Evolutionary conservation across 2,113 vertebrate genomes (phyloP), one percentile per base, ranked within the genome.

Genomic region (Macrotis lagotis): DNA sequence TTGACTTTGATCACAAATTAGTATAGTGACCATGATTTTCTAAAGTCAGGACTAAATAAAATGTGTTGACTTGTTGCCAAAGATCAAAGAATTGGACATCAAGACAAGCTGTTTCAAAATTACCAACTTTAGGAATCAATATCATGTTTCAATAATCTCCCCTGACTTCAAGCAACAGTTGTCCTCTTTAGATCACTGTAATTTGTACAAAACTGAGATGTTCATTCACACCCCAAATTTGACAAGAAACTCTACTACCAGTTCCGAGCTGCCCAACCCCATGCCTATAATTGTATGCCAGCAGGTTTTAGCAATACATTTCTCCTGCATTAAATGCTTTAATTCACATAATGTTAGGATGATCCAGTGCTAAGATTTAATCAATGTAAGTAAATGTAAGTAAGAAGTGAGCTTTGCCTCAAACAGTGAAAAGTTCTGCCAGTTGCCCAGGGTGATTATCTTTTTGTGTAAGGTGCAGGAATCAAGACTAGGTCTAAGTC

Each of bases 191-290:
- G 91, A 97, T 95, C 92, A 94, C 88, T 95, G 92, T 92, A 98
- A 97, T 98, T 98, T 98, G 44, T 97, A 94, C 91, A 0, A 1
- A 90, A 95, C 96, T 96, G 97, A 98, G 95, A 97, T 96, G 97
- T 97, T 98, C 97, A 96, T 98, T 98, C 97, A 97, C 96, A 98
- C 95, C 92, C 97, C 93, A 94, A 59, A 3, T 55, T 88, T 91
- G 90, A 97, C 96, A 89, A 95, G 95, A 98, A 98, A 97, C 53
- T 19, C 91, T 97, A 97, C 88, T 37, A 98, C 93, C 55, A 94
- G 96, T 93, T 93, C 74, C n/a, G 59, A 92, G 89, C 4, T 96
- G 96, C 95, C 91, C 95, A 91, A 44, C 48, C n/a, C 55, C 66
- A 50, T 96, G 12, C 88, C n/a, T 96, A 8, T 48, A 89, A 88